These are phyloP conservation scores for Ormyrus thymus DNA, from an alignment of 2,888 invertebrate species.

Conservation along the genomic window DNA sequence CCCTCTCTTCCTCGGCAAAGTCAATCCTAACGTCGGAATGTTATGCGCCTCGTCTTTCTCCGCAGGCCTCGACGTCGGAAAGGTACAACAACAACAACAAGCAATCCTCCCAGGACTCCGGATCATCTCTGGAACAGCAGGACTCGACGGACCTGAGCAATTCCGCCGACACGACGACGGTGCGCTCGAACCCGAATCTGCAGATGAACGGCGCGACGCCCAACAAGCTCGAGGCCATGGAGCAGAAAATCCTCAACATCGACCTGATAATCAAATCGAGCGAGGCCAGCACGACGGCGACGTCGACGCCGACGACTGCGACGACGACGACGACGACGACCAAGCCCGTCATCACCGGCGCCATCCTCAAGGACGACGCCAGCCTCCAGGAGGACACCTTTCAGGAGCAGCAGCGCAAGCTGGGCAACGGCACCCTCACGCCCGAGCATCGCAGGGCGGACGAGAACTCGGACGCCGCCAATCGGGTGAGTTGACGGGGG, in stretches of 20 bases:
- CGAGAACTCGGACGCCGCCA: constrained; percentile 38
- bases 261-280: constrained; percentile 75
- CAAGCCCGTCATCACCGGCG: constrained; percentile 82
- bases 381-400: constrained; percentile 74
- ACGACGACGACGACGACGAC: constrained; percentile 62
- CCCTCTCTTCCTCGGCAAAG: too few relatives aligned
- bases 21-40: too few relatives aligned
- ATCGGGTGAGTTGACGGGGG: constrained; percentile 5
- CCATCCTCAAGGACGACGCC: constrained; percentile 81
- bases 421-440: constrained; percentile 75
- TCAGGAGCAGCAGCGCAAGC: constrained; percentile 76
- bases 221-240: constrained; percentile 63
- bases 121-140: constrained; percentile 67
- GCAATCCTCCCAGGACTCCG: constrained; percentile 60
- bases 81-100: constrained; percentile 64
- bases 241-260: constrained; percentile 69
- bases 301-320: too few relatives aligned
- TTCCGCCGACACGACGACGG: constrained; percentile 65
- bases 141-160: constrained; percentile 69
- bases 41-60: neutral
- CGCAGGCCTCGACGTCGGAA: constrained; percentile 61
- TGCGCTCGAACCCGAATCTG: constrained; percentile 68
- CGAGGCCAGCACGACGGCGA: constrained; percentile 65
- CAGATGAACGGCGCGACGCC: constrained; percentile 67
- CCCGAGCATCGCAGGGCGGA: constrained; percentile 65